These are phyloP conservation scores for Damaliscus lunatus DNA, from an alignment of 2,113 vertebrate species.

Conservation along the genomic window DNA sequence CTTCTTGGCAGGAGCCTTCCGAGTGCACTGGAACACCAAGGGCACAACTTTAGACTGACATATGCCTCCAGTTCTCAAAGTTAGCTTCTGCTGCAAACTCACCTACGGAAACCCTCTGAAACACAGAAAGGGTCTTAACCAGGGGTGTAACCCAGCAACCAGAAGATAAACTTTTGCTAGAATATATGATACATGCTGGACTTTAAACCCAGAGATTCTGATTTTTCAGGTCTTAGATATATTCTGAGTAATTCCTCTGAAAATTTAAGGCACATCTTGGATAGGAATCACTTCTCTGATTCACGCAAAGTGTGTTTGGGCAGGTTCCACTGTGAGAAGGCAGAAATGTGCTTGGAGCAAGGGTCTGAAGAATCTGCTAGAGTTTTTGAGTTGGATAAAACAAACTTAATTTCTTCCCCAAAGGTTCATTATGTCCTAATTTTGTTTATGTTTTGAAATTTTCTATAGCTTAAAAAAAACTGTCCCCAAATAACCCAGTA, in stretches of 20 bases:
- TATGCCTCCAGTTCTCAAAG: not conserved
- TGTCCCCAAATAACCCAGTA: not conserved
- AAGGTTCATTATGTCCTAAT: not conserved
- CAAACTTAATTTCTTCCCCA: not conserved
- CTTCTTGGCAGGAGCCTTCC: not conserved
- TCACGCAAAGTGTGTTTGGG: not conserved
- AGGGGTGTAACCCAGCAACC: not conserved
- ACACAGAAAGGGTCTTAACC: not conserved
- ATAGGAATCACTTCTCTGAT: not conserved
- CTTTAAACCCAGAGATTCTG: not conserved
- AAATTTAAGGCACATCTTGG: not conserved
- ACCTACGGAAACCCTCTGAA: rapidly evolving
- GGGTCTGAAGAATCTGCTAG: not conserved
- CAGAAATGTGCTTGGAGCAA: not conserved
- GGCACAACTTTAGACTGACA: not conserved
- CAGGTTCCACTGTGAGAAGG: not conserved
- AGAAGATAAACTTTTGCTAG: not conserved
- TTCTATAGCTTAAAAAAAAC: not conserved
- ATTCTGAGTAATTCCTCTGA: not conserved
- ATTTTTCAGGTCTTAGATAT: not conserved
- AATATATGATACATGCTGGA: not conserved
- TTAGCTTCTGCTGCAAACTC: not conserved
- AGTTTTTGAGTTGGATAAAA: not conserved
- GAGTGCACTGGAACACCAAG: not conserved
- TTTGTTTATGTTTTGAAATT: not conserved